These are phyloP conservation scores for Macrochelys suwanniensis DNA, from an alignment of 2,797 vertebrate species.

Conservation along the genomic window DNA sequence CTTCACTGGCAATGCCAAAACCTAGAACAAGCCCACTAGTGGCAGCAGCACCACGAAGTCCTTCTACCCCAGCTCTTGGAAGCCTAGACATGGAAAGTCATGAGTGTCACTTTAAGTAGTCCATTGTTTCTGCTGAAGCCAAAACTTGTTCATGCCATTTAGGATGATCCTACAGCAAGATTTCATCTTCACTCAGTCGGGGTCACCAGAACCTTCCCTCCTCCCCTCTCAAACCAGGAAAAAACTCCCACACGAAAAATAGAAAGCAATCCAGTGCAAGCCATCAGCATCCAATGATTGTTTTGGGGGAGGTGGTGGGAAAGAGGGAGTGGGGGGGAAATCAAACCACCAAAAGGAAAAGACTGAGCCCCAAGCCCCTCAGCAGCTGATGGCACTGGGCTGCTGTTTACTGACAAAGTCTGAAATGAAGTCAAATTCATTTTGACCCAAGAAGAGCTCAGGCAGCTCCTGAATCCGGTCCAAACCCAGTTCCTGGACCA, in stretches of 20 bases:
- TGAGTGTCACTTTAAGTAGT: background rate
- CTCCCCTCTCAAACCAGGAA: background rate
- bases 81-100: constrained; percentile 29
- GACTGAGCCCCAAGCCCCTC: constrained; percentile 67
- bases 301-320: constrained; percentile 25
- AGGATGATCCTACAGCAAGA: constrained; percentile 46
- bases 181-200: constrained; percentile 18
- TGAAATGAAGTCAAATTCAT: constrained; percentile 97
- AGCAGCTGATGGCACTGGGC: constrained; percentile 95
- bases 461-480: constrained; percentile 97
- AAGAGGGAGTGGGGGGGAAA: constrained; percentile 20
- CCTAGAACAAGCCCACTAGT: constrained; percentile 45
- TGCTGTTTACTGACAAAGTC: constrained; percentile 98
- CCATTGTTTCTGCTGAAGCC: constrained; percentile 60
- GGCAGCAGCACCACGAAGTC: constrained; percentile 32
- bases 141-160: constrained; percentile 63
- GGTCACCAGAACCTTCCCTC: background rate
- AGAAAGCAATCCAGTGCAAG: constrained; percentile 66
- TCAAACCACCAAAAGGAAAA: constrained; percentile 51
- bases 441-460: constrained; percentile 96
- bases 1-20: constrained; percentile 26
- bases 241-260: background rate
- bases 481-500: constrained; percentile 95
- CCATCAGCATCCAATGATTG: constrained; percentile 55
- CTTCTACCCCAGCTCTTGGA: background rate